Conservation (phyloP, 2,113 vertebrate genomes). For the Scartelaos histophorus region DNA sequence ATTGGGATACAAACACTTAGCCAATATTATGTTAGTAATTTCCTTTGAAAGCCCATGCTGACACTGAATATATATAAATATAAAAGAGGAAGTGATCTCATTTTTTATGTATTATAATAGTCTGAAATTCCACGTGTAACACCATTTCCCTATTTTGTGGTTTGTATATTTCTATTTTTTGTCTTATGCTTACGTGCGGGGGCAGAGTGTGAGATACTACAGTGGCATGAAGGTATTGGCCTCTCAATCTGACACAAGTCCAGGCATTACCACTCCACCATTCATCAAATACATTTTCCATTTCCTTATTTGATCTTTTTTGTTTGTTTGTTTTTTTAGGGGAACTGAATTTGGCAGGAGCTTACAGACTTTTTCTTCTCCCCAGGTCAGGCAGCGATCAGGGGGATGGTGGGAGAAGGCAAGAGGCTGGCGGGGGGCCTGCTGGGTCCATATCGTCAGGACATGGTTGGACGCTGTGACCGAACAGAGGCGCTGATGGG, state of each 20-base stretch:
- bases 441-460: slow-evolving; percentile 91
- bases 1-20: slow-evolving; percentile 28
- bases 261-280: background rate
- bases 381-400: slow-evolving; percentile 94
- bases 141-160: slow-evolving; percentile 21
- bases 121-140: slow-evolving; percentile 10
- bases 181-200: slow-evolving; percentile 60
- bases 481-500: slow-evolving; percentile 88
- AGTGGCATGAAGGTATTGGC: slow-evolving; percentile 68
- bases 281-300: background rate
- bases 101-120: background rate
- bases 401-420: slow-evolving; percentile 94
- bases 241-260: background rate
- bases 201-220: slow-evolving; percentile 70
- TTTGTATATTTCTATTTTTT: slow-evolving; percentile 43
- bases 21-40: slow-evolving; percentile 14
- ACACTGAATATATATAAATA: slow-evolving; percentile 14
- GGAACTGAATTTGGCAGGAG: background rate
- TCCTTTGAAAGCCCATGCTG: slow-evolving; percentile 20
- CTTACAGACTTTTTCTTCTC: slow-evolving; percentile 11
- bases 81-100: slow-evolving; percentile 31
- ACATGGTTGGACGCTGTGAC: slow-evolving; percentile 91
- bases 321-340: background rate
- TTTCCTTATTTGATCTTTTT: background rate
- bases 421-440: slow-evolving; percentile 89